Conservation (phyloP, 2,113 vertebrate species). For the Ictalurus punctatus region DNA sequence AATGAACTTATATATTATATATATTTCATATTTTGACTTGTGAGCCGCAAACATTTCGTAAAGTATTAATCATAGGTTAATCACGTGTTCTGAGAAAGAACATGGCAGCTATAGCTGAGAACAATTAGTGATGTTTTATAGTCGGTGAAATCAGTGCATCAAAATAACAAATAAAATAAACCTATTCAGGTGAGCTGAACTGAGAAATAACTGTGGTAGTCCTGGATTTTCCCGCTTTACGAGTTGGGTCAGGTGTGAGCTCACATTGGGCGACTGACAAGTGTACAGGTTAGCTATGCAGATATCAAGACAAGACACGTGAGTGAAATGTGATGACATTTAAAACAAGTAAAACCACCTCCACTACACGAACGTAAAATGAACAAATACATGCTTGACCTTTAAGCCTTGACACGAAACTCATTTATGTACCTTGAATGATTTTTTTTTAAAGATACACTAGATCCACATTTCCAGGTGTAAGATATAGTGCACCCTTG, state of each 20-base stretch:
- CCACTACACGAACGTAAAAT: neutral
- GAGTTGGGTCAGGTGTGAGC: slow-evolving; percentile 23
- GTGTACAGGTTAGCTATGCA: neutral
- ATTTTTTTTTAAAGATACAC: neutral
- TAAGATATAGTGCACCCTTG: neutral
- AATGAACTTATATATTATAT: too few species aligned
- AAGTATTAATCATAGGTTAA: too few species aligned
- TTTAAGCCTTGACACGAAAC: neutral
- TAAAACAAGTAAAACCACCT: too few species aligned
- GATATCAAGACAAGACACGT: too few species aligned
- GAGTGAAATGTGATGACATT: too few species aligned
- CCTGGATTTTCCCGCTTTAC: slow-evolving; percentile 73
- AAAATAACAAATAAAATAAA: neutral
- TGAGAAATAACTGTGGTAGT: neutral
- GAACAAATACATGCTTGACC: neutral
- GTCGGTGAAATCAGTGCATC: too few species aligned
- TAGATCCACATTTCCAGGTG: neutral
- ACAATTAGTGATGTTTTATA: too few species aligned
- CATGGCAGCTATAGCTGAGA: too few species aligned
- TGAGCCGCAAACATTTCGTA: too few species aligned
- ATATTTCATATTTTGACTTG: too few species aligned
- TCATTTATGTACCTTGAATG: neutral
- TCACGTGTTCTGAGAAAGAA: too few species aligned
- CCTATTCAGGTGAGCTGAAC: too few species aligned
- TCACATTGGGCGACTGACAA: neutral